Percentiles rank a stretch among this genome's conserved stretches.
These are phyloP conservation scores for Sarcophaga rosellei DNA, from an alignment of 2,888 invertebrate species.

Conservation along the genomic window DNA sequence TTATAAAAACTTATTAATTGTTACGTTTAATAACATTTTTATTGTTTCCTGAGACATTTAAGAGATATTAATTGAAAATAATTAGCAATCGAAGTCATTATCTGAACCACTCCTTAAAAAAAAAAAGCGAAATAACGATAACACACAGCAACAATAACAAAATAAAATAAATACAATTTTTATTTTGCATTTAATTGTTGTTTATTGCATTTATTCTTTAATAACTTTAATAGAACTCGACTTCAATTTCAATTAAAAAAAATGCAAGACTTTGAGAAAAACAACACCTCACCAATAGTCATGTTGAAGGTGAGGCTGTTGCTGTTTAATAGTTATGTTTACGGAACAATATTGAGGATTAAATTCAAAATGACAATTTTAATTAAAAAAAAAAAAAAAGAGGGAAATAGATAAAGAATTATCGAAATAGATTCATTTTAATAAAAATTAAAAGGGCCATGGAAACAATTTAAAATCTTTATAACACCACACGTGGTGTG, in stretches of 20 bases:
- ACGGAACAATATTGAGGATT: background rate
- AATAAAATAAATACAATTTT: background rate
- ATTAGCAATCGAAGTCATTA: background rate
- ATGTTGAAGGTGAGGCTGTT: background rate
- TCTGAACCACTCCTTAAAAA: background rate
- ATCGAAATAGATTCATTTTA: no score
- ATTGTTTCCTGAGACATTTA: background rate
- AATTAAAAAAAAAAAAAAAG: background rate
- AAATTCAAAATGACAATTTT: background rate
- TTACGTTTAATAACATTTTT: background rate
- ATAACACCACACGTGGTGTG: no score
- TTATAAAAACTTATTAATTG: background rate
- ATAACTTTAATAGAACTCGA: background rate
- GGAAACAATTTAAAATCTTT: no score
- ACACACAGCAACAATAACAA: background rate
- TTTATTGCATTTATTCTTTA: background rate
- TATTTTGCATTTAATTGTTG: background rate
- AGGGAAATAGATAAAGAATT: background rate
- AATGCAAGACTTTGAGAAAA: background rate
- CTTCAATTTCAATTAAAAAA: background rate
- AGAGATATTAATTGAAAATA: background rate
- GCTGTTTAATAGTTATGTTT: background rate
- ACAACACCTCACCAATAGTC: no score
- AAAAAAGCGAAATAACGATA: background rate
- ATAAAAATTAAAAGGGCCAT: no score